Conservation (phyloP, 2,113 vertebrate species). For the Abramis brama region DNA sequence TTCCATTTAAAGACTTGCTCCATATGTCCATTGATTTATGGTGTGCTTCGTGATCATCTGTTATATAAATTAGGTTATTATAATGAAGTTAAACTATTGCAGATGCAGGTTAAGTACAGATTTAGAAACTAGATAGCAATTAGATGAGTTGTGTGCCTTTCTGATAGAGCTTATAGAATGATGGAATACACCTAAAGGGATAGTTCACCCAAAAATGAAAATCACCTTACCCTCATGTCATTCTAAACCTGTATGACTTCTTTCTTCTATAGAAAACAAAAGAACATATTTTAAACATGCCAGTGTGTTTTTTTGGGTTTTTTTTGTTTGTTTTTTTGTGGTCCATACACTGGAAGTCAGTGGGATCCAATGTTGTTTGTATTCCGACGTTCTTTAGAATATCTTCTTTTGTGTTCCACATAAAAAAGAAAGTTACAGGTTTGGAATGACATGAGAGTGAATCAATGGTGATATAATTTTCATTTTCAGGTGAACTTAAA, state of each 20-base stretch:
- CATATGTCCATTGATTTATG: constrained; percentile 62
- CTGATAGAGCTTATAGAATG: constrained; percentile 16
- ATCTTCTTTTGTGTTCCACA: neutral
- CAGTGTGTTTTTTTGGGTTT: no score
- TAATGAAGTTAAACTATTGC: constrained; percentile 62
- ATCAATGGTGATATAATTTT: neutral
- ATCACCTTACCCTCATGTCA: neutral
- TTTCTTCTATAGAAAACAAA: neutral
- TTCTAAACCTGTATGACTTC: constrained; percentile 7
- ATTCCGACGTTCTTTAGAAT: neutral
- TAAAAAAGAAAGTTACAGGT: neutral
- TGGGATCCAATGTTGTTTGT: neutral
- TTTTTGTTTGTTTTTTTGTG: neutral
- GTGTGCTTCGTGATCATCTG: constrained; percentile 60
- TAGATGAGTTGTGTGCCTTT: constrained; percentile 20
- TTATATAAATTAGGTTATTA: constrained; percentile 66
- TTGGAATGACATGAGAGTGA: neutral
- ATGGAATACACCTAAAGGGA: neutral
- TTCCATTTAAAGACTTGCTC: constrained; percentile 57
- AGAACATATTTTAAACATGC: neutral
- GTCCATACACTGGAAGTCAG: neutral
- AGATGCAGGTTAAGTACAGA: constrained; percentile 33
- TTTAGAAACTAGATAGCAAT: constrained; percentile 46
- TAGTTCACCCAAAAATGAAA: neutral
- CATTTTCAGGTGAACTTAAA: neutral